Base-by-base conservation (phyloP, 1,140 invertebrate species). In the Ruditapes philippinarum region DNA sequence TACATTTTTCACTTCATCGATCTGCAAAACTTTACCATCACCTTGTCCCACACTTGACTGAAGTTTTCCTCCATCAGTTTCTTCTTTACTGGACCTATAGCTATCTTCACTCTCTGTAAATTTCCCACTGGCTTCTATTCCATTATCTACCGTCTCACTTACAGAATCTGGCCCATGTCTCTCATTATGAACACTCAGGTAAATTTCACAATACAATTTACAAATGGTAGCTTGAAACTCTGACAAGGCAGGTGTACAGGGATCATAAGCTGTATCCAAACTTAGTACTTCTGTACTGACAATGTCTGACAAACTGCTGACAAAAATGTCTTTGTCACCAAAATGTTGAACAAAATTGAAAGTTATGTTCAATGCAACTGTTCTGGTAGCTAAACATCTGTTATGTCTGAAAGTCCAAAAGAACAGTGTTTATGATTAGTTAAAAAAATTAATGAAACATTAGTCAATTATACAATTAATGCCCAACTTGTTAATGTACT, bases 391-490 rank as follows among this genome's bases (percentile, higher is more conserved):
- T 28, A 82, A 33, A 49, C 87, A 89, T 38, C 40, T n/a, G 54
- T 89, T 89, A 36, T 82, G 62, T 57, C 87, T 89, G 78, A 57
- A 74, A 88, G 25, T 45, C n/a, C n/a, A n/a, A n/a, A n/a, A n/a
- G n/a, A n/a, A n/a, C n/a, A n/a, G n/a, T n/a, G n/a, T n/a, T n/a
- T n/a, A n/a, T n/a, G n/a, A n/a, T n/a, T n/a, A n/a, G n/a, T n/a
- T n/a, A n/a, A n/a, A n/a, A n/a, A n/a, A n/a, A n/a, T n/a, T n/a
- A n/a, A n/a, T n/a, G n/a, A n/a, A n/a, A n/a, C n/a, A n/a, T n/a
- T n/a, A n/a, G n/a, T n/a, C n/a, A n/a, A n/a, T n/a, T n/a, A n/a
- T n/a, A n/a, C n/a, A n/a, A n/a, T n/a, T n/a, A n/a, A n/a, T n/a
- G n/a, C n/a, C n/a, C n/a, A n/a, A n/a, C n/a, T n/a, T n/a, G n/a